These are phyloP conservation scores for Arbacia lixula DNA, from an alignment of 53 echinoderm and acorn worm species.

Conservation along the genomic window DNA sequence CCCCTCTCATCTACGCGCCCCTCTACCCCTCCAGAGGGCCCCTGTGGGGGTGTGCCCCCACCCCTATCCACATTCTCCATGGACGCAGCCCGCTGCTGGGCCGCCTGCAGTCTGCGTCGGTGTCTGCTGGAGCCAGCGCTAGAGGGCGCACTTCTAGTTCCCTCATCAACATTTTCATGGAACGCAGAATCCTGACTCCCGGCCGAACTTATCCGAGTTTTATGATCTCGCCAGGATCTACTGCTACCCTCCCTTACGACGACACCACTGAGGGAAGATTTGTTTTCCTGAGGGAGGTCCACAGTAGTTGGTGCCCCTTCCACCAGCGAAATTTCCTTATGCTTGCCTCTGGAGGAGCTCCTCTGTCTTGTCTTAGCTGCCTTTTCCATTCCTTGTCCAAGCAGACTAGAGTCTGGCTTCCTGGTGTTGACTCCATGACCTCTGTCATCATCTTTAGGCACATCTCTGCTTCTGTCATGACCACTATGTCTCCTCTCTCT, in stretches of 20 bases:
- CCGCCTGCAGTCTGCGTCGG: slow-evolving; percentile 26
- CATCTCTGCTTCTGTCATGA: neutral
- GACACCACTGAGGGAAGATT: neutral
- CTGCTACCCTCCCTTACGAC: neutral
- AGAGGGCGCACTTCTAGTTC: slow-evolving; percentile 43
- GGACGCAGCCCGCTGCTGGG: slow-evolving; percentile 48
- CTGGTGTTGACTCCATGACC: too few species aligned
- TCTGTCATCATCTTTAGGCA: too few species aligned
- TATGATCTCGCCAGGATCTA: neutral
- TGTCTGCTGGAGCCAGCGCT: slow-evolving; percentile 33
- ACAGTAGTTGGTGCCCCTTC: neutral
- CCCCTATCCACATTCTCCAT: slow-evolving; percentile 3
- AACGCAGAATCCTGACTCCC: slow-evolving; percentile 36
- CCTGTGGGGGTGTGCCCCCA: neutral
- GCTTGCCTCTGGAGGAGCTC: slow-evolving; percentile 13
- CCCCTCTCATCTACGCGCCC: slow-evolving; percentile 5
- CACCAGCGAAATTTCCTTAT: neutral
- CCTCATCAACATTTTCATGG: slow-evolving; percentile 34
- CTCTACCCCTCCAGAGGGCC: too few species aligned
- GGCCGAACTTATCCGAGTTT: slow-evolving; percentile 2
- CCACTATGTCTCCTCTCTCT: slow-evolving; percentile 37
- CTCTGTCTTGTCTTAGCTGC: neutral
- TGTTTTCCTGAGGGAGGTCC: neutral
- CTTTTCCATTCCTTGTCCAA: neutral
- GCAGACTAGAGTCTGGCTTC: too few species aligned